A percentile compares a stretch with the other conserved stretches of the same genome.
These are phyloP conservation scores for Apodemus speciosus DNA, from an alignment of 2,113 vertebrate species.

Conservation along the genomic window DNA sequence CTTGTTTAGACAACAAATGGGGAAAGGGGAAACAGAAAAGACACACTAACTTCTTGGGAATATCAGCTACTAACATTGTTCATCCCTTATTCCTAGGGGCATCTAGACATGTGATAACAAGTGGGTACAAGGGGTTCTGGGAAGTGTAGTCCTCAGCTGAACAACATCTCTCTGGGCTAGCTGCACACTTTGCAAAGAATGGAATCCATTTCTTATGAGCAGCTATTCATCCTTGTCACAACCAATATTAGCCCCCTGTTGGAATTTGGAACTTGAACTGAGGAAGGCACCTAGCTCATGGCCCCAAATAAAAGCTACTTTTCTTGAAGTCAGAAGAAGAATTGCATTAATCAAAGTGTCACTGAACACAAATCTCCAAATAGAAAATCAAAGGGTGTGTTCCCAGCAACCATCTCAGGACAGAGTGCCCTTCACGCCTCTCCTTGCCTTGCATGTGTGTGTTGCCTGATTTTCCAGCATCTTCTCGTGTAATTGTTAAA, in stretches of 20 bases:
- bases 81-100: neutral
- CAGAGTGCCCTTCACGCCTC: slow-evolving; percentile 1
- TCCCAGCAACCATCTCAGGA: slow-evolving; percentile 47
- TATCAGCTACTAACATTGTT: neutral
- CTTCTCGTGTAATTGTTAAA: neutral
- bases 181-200: neutral
- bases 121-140: neutral
- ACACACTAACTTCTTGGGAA: slow-evolving; percentile 2
- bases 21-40: neutral
- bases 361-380: slow-evolving; percentile 55
- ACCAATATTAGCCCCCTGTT: neutral
- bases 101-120: neutral
- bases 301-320: slow-evolving; percentile 37
- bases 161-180: neutral
- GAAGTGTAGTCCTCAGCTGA: slow-evolving; percentile 17
- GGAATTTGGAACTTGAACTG: slow-evolving; percentile 41
- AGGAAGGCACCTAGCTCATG: neutral
- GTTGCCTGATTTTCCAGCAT: neutral
- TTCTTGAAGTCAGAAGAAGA: slow-evolving; percentile 53
- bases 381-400: slow-evolving; percentile 41
- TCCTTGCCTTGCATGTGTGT: neutral
- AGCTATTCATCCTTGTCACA: slow-evolving; percentile 30
- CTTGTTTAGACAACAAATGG: neutral
- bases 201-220: neutral
- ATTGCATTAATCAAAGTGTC: slow-evolving; percentile 70